Percentiles rank a stretch among this genome's conserved stretches.
Evolutionary conservation across 2,797 vertebrate species (phyloP).

Genomic region (Eulemur mongoz): DNA sequence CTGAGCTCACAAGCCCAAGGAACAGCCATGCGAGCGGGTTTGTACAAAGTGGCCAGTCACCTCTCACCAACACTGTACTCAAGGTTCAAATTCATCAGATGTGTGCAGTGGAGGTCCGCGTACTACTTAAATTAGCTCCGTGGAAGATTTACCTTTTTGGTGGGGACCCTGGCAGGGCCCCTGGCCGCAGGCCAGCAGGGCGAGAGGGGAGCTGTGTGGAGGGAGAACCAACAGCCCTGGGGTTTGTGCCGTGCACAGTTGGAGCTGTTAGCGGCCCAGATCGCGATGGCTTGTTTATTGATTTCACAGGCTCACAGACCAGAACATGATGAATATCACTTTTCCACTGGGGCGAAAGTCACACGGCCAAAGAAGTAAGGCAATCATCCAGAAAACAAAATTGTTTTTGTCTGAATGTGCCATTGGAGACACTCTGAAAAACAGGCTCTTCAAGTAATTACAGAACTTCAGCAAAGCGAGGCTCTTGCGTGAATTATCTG

Average conservation of each 20-base stretch:
- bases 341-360: constrained; percentile 39
- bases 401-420: constrained; percentile 53
- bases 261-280: not conserved
- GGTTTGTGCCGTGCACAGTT: not conserved
- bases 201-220: not conserved
- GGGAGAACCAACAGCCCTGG: not conserved
- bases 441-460: constrained; percentile 12
- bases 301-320: constrained; percentile 6
- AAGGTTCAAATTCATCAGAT: not conserved
- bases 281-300: not conserved
- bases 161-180: not conserved
- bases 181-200: not conserved
- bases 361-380: not conserved
- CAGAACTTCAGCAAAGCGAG: not conserved
- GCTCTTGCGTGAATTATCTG: not conserved
- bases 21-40: not conserved
- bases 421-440: not conserved
- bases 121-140: not conserved
- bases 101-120: not conserved
- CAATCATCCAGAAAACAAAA: constrained; percentile 52
- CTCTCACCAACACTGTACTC: not conserved
- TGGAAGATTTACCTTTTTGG: not conserved
- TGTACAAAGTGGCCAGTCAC: fast-evolving
- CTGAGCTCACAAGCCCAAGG: fast-evolving
- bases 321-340: constrained; percentile 42